Percentiles rank a stretch among this genome's conserved stretches.
Conservation (phyloP, 2,113 vertebrate genomes). For the Carassius gibelio region DNA sequence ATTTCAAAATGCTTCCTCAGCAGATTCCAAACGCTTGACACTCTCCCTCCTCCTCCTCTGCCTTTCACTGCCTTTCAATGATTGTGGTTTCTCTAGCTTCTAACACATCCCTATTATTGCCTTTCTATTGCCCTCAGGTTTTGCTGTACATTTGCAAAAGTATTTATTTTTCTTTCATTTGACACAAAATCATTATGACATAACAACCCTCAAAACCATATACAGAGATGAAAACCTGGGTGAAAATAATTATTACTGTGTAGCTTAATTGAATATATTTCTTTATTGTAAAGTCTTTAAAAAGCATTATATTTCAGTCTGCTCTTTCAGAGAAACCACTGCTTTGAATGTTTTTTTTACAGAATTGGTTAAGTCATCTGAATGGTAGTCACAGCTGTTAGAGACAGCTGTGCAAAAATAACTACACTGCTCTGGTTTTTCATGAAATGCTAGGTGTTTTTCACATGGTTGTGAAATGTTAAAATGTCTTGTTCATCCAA, state of each 20-base stretch:
- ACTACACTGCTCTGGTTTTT: not conserved
- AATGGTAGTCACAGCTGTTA: conserved; percentile 31
- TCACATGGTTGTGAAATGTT: not conserved
- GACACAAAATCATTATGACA: conserved; percentile 4
- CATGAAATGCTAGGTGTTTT: not conserved
- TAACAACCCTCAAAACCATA: not conserved
- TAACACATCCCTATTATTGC: conserved; percentile 37
- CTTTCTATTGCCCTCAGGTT: conserved; percentile 13
- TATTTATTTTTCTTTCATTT: not conserved
- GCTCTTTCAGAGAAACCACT: too few relatives aligned
- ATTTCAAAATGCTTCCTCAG: conserved; percentile 13
- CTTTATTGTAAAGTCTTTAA: not conserved
- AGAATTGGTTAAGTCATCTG: conserved; percentile 22
- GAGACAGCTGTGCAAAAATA: conserved; percentile 34
- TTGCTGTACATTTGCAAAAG: not conserved
- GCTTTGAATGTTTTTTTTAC: too few relatives aligned
- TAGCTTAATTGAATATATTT: not conserved
- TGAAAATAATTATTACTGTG: not conserved
- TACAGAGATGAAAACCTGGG: not conserved
- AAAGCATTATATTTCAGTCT: not conserved
- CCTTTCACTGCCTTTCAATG: not conserved
- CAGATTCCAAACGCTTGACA: conserved; percentile 19
- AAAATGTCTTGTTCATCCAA: not conserved
- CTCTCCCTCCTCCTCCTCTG: not conserved
- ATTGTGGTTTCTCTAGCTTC: conserved; percentile 14